Base-by-base conservation (phyloP, 2,797 vertebrate species). In the Epinephelus awoara region DNA sequence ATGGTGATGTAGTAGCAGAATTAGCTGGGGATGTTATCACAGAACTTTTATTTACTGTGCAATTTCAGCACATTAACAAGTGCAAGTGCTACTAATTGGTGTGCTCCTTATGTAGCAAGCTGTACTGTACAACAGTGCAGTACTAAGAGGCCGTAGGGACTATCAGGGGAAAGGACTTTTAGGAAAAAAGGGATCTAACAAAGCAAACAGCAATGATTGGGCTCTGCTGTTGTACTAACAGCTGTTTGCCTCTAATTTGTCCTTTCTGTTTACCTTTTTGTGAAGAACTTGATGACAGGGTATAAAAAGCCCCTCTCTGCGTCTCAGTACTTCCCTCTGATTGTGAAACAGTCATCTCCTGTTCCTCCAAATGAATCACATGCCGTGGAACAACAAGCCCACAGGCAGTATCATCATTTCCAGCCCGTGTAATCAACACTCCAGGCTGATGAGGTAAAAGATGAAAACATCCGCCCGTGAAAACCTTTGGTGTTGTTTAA, bases 351-450 rank as follows among this genome's bases (percentile, higher is more conserved):
- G 67, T 88, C 88, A 70, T 87, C 88, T 86, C 75, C 82, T 57
- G 62, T 79, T 87, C 61, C 69, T 78, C 65, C 40, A 52, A 78
- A 72, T 86, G 88, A 91, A 89, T 90, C 85, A 87, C 84, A 84
- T 55, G 77, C 77, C n/a, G 42, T 55, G 65, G 67, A 89, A 84
- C 83, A 87, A 87, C 84, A 82, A 83, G 85, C 87, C 91, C 75
- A 67, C 77, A 76, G 82, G 83, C 89, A 70, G 75, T 46, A 79
- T 77, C 86, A 88, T 82, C 74, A 77, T 83, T 88, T 75, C 72
- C 77, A 80, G 75, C 55, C 57, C 34, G 49, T 75, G 82, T 89
- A 91, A 94, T 93, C 90, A 92, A 89, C 84, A 88, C 90, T 75
- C 58, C 51, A 27, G 78, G 88, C 87, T 89, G 92, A 89, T 90